Percentiles rank a stretch among this genome's conserved stretches.
These are phyloP conservation scores for Strigops habroptila DNA, from an alignment of 2,113 vertebrate genomes.

Conservation along the genomic window DNA sequence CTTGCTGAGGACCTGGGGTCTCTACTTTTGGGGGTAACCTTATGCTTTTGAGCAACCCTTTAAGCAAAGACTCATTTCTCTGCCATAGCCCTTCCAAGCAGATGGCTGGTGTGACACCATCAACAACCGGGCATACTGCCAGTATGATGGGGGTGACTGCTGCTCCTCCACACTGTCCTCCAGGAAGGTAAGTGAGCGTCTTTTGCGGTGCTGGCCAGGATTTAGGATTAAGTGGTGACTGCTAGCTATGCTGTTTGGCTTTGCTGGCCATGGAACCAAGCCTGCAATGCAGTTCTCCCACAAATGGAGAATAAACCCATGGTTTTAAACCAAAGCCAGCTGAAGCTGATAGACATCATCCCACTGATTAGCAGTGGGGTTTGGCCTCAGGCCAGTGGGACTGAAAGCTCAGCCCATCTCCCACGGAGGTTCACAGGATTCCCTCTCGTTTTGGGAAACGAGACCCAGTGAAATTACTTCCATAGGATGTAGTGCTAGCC, in stretches of 20 bases:
- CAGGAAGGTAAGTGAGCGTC: constrained; percentile 83
- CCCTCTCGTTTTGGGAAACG: neutral
- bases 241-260: neutral
- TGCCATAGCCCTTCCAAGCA: constrained; percentile 88
- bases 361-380: neutral
- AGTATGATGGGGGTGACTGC: constrained; percentile 97
- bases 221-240: neutral
- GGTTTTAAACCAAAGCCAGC: constrained; percentile 28
- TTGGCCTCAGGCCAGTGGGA: neutral
- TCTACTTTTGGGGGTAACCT: neutral
- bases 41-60: neutral
- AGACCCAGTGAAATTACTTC: neutral
- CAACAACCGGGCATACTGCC: constrained; percentile 96
- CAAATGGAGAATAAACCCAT: neutral
- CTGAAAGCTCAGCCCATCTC: neutral
- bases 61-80: neutral
- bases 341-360: constrained; percentile 27
- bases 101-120: constrained; percentile 98
- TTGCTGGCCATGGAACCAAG: neutral
- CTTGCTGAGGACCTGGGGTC: neutral
- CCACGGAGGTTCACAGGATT: neutral
- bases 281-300: constrained; percentile 9
- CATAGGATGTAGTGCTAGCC: neutral
- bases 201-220: neutral
- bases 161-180: constrained; percentile 95